Evolutionary conservation across 2,888 invertebrate genomes (phyloP), one percentile per base, ranked within the genome.

Genomic region (Ectropis crepuscularia): DNA sequence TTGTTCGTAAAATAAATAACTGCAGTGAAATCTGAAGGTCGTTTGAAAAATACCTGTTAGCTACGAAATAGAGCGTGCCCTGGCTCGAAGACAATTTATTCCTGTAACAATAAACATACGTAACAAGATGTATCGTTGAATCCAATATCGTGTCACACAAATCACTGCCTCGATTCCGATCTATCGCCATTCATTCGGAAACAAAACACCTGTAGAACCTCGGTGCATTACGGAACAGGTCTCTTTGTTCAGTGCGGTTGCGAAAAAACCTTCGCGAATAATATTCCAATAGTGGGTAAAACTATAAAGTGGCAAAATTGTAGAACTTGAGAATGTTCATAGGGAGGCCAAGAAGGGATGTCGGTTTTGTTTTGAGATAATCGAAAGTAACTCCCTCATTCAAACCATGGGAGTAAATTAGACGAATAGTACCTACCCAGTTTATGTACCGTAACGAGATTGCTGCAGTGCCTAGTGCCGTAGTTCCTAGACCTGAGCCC

Each of bases 381-480:
- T 28, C 16, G 16, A 28, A 28, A 28, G 16, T 28, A 28, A 28
- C 16, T 28, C 16, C 16, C 16, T 28, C 16, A 28, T 4, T 28
- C 16, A 28, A 28, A 28, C 2, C 16, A 28, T 28, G 16, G 16
- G 16, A 28, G 16, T 28, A 28, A 28, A 28, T 28, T 28, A 1
- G 16, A 28, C 16, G 16, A 4, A 28, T 28, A 86, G 80, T 79
- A 76, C 73, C 57, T 79, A 76, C 71, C 43, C 79, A 86, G 78
- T 88, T 88, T 85, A 87, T 85, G 88, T 87, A 82, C 84, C 87
- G 86, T 88, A 87, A 89, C 89, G 86, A 88, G 89, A 88, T 88
- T 86, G 67, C 84, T 5, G 54, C 16, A 42, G 42, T 53, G 38
- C 45, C 54, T 54, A 54, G 38, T 39, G 41, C 81, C 77, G 82